These are phyloP conservation scores for Molanna angustata DNA, from an alignment of 2,888 invertebrate genomes.

Conservation along the genomic window DNA sequence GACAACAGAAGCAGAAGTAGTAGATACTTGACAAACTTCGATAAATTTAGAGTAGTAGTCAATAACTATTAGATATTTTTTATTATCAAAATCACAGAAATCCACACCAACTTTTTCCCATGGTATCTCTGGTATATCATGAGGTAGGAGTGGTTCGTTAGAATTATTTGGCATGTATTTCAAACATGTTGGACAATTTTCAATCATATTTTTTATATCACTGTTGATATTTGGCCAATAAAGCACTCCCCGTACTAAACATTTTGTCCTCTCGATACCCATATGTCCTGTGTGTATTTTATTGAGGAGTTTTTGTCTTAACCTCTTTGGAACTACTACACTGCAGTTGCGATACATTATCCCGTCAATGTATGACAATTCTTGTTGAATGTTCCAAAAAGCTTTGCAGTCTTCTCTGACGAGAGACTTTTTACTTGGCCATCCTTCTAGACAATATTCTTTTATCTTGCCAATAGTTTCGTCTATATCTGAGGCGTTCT, in stretches of 20 bases:
- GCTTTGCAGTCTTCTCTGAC: neutral
- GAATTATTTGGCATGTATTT: constrained; percentile 1
- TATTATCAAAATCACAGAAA: neutral
- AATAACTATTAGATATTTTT: neutral
- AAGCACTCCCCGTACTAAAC: neutral
- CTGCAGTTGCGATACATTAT: neutral
- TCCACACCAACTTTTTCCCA: constrained; percentile 5
- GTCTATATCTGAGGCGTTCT: neutral
- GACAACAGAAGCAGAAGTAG: neutral
- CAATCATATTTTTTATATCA: neutral
- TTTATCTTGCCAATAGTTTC: neutral
- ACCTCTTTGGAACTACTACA: constrained; percentile 1
- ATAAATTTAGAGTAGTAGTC: constrained; percentile 3
- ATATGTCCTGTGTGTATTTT: constrained; percentile 1
- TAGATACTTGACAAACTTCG: neutral
- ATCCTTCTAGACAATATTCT: neutral
- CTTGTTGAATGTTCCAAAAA: constrained; percentile 4
- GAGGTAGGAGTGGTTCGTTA: constrained; percentile 2
- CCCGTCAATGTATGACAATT: constrained; percentile 1
- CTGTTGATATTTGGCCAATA: constrained; percentile 1
- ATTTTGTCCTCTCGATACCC: neutral
- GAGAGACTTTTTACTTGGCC: constrained; percentile 3
- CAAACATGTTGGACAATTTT: constrained; percentile 2
- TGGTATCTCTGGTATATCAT: constrained; percentile 1
- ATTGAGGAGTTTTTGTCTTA: constrained; percentile 4